Conservation (phyloP, 2,888 invertebrate species). For the Mantis religiosa region DNA sequence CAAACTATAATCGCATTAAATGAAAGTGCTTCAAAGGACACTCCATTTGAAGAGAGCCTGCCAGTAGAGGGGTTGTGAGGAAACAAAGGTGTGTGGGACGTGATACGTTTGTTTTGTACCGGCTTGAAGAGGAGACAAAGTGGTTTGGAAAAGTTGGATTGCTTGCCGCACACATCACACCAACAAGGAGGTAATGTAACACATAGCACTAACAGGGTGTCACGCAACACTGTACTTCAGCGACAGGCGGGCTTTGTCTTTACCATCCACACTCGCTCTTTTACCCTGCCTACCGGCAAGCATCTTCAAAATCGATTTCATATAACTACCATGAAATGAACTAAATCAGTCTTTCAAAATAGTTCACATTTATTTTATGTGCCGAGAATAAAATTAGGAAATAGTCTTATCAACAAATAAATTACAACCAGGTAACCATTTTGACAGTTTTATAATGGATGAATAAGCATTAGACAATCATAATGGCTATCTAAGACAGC, state of each 20-base stretch:
- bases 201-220: not conserved
- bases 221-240: not conserved
- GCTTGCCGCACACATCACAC: not conserved
- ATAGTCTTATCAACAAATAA: no score
- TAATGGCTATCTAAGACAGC: no score
- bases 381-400: no score
- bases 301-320: no score
- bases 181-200: not conserved
- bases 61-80: not conserved
- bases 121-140: not conserved
- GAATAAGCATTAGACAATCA: no score
- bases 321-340: no score
- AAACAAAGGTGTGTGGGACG: not conserved
- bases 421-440: no score
- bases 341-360: no score
- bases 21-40: not conserved
- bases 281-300: no score
- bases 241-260: not conserved
- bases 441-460: no score
- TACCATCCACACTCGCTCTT: no score
- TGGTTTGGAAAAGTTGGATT: not conserved
- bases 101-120: not conserved
- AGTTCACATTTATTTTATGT: no score
- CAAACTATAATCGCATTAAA: not conserved
- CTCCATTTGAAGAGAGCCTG: not conserved